Evolutionary conservation across 2,113 vertebrate genomes (phyloP).

Genomic region (Patagioenas fasciata): DNA sequence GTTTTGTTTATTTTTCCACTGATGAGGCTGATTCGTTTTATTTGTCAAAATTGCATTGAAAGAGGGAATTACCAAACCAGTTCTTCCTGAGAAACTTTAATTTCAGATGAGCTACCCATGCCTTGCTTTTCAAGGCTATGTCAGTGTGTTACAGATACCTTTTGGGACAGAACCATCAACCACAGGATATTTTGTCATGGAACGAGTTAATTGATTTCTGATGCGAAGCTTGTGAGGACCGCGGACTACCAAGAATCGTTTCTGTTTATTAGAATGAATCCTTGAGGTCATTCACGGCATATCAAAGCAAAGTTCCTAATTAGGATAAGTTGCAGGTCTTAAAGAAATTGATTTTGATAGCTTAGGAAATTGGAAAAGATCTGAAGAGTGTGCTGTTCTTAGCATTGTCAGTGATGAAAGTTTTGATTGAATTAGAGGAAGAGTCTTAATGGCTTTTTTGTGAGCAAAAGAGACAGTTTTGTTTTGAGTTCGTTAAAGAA

Average conservation of each 20-base stretch:
- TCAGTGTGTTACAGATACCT: background rate
- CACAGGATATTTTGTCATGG: background rate
- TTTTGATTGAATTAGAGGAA: slow-evolving; percentile 54
- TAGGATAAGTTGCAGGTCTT: slow-evolving; percentile 77
- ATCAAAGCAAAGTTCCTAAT: slow-evolving; percentile 78
- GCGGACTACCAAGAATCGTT: background rate
- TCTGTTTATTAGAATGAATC: slow-evolving; percentile 63
- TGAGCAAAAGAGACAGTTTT: slow-evolving; percentile 53
- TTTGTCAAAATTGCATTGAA: background rate
- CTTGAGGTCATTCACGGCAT: slow-evolving; percentile 67
- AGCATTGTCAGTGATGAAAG: slow-evolving; percentile 48
- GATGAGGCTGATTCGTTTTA: background rate
- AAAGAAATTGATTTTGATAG: slow-evolving; percentile 71
- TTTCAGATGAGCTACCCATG: background rate
- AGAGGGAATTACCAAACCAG: background rate
- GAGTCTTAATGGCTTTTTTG: slow-evolving; percentile 61
- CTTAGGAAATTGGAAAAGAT: slow-evolving; percentile 65
- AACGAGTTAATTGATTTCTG: slow-evolving; percentile 1
- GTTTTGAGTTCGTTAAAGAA: slow-evolving; percentile 29
- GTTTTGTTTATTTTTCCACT: background rate
- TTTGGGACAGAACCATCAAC: background rate
- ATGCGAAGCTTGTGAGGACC: background rate
- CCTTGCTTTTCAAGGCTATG: background rate
- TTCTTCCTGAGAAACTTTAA: background rate
- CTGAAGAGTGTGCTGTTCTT: slow-evolving; percentile 58